A percentile compares a stretch with the other conserved stretches of the same genome.
These are phyloP conservation scores for Silvanus unidentatus DNA, from an alignment of 2,888 invertebrate genomes.

Conservation along the genomic window DNA sequence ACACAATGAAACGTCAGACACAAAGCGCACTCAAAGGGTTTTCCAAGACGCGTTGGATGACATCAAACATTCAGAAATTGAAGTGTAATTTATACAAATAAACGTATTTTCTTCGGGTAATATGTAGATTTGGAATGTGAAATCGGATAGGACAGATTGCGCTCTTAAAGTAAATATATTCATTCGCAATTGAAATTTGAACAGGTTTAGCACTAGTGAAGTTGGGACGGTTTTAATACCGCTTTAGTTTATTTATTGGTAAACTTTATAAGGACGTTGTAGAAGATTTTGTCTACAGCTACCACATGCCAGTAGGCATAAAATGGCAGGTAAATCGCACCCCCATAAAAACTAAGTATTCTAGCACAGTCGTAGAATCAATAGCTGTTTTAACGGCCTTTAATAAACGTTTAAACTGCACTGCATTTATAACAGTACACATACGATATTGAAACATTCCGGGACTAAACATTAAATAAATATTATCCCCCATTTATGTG, in stretches of 20 bases:
- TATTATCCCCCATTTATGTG: no score
- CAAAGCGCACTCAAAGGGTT: slow-evolving; percentile 32
- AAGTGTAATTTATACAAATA: no score
- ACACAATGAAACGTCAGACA: no score
- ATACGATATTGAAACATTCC: no score
- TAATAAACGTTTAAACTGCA: neutral
- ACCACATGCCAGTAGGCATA: neutral
- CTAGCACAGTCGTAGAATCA: neutral
- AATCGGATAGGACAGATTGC: no score
- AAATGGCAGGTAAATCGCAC: neutral
- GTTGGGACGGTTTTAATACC: slow-evolving; percentile 6
- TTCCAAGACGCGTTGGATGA: no score
- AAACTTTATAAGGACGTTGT: slow-evolving; percentile 1
- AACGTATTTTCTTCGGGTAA: slow-evolving; percentile 32
- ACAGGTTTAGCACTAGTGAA: slow-evolving; percentile 22
- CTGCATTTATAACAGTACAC: no score
- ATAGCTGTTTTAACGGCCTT: neutral
- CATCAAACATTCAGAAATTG: no score
- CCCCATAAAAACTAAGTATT: slow-evolving; percentile 3
- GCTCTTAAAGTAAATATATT: no score
- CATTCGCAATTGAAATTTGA: slow-evolving; percentile 37
- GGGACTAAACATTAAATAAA: no score
- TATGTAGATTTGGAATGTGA: no score
- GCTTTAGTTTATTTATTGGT: slow-evolving; percentile 4
- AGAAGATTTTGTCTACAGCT: slow-evolving; percentile 2